phyloP scores from a whole-genome alignment of 1,140 invertebrate genomes.

The Caenorhabditis tropicalis region DNA sequence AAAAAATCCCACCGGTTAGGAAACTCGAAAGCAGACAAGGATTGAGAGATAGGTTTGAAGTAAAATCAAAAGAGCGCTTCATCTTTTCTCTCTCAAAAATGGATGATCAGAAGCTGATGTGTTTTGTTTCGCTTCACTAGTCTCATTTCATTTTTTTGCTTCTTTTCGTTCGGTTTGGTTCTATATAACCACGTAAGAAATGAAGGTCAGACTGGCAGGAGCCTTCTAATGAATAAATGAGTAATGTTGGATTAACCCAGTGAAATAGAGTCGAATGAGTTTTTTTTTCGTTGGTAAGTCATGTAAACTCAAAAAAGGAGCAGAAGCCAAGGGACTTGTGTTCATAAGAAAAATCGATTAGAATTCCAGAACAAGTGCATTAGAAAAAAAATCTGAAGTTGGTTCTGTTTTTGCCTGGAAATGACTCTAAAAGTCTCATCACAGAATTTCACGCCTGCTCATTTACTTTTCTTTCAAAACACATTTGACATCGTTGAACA shows the following conservation, averaged over 20 bases:
- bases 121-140: slow-evolving; percentile 6
- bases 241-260: slow-evolving; percentile 8
- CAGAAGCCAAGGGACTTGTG: background rate
- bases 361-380: no score
- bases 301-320: no score
- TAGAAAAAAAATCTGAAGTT: no score
- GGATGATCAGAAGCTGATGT: slow-evolving; percentile 12
- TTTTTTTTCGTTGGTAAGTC: background rate
- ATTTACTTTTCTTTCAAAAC: background rate
- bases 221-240: slow-evolving; percentile 4
- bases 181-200: background rate
- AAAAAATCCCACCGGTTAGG: background rate
- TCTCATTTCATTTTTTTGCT: background rate
- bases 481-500: background rate
- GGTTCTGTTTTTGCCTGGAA: background rate
- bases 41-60: background rate
- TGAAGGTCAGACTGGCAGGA: background rate
- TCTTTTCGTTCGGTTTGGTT: background rate
- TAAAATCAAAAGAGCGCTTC: slow-evolving; percentile 26
- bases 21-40: no score
- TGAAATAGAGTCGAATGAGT: background rate
- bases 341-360: no score
- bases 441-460: background rate
- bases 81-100: background rate
- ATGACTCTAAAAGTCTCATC: background rate